Evolutionary conservation across 2,113 vertebrate species (phyloP).

Genomic region (Crypturellus undulatus): DNA sequence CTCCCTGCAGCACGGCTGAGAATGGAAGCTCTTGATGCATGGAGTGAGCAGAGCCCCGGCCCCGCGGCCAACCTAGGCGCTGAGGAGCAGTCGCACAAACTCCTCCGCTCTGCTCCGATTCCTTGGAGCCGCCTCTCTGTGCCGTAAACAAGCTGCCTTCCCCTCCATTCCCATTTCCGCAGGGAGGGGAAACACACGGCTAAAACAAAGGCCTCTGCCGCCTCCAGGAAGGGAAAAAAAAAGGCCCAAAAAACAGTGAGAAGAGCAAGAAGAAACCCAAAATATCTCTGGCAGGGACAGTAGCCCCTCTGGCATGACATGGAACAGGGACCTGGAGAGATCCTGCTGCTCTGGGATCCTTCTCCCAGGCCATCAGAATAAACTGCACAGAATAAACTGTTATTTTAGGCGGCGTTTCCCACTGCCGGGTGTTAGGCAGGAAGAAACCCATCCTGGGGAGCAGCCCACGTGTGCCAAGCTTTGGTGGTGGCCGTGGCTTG

Average conservation of each 20-base stretch:
- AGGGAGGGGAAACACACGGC: background rate
- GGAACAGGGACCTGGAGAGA: conserved; percentile 11
- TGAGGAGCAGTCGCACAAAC: too few relatives aligned
- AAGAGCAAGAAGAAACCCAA: background rate
- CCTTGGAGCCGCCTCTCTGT: background rate
- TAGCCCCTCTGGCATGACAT: background rate
- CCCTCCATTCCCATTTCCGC: background rate
- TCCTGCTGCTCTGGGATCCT: conserved; percentile 35
- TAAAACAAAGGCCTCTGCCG: background rate
- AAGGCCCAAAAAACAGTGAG: background rate
- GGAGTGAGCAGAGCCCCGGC: too few relatives aligned
- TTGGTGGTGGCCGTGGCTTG: background rate
- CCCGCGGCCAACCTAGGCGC: too few relatives aligned
- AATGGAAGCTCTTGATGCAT: too few relatives aligned
- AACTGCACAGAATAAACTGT: conserved; percentile 44
- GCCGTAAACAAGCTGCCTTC: background rate
- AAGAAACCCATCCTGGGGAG: background rate
- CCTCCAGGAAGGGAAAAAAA: background rate
- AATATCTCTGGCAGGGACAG: background rate
- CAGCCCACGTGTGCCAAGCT: background rate
- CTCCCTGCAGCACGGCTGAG: too few relatives aligned
- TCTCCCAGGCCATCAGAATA: background rate
- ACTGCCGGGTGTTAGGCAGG: background rate
- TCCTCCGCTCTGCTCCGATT: background rate
- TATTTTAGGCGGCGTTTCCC: conserved; percentile 58